Percentiles rank a stretch among this genome's conserved stretches.
Conservation (phyloP, 2,888 invertebrate genomes). For the Alviniconcha strummeri region DNA sequence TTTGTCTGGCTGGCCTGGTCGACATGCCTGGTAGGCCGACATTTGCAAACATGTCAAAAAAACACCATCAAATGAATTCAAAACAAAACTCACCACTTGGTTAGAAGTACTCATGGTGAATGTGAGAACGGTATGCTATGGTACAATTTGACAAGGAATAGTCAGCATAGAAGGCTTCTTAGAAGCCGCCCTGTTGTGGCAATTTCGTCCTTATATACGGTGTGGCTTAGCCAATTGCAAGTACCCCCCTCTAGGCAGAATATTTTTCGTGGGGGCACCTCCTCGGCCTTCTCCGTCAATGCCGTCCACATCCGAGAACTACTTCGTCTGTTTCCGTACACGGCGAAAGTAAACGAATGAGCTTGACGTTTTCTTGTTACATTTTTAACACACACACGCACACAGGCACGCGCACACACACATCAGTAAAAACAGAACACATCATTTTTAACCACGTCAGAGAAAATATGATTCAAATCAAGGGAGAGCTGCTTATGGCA, state of each 20-base stretch:
- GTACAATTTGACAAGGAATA: background rate
- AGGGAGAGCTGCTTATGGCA: too few relatives aligned
- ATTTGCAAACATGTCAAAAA: too few relatives aligned
- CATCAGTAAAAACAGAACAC: too few relatives aligned
- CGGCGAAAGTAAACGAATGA: background rate
- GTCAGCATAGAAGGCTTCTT: background rate
- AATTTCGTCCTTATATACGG: constrained; percentile 15
- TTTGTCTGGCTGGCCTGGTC: too few relatives aligned
- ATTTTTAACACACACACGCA: background rate
- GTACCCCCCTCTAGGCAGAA: too few relatives aligned
- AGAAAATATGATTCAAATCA: too few relatives aligned
- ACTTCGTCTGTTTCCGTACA: background rate
- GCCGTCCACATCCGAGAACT: too few relatives aligned
- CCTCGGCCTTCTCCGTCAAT: background rate
- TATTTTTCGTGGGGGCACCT: background rate
- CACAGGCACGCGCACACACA: background rate
- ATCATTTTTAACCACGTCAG: too few relatives aligned
- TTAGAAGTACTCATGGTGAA: constrained; percentile 18
- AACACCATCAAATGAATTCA: too few relatives aligned
- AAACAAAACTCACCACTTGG: constrained; percentile 18
- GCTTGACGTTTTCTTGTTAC: background rate
- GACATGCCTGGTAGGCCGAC: too few relatives aligned
- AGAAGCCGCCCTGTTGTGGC: constrained; percentile 14
- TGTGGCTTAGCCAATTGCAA: too few relatives aligned
- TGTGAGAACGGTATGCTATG: background rate